phyloP scores from a whole-genome alignment of 2,797 vertebrate genomes.

The Phylloscopus collybita region DNA sequence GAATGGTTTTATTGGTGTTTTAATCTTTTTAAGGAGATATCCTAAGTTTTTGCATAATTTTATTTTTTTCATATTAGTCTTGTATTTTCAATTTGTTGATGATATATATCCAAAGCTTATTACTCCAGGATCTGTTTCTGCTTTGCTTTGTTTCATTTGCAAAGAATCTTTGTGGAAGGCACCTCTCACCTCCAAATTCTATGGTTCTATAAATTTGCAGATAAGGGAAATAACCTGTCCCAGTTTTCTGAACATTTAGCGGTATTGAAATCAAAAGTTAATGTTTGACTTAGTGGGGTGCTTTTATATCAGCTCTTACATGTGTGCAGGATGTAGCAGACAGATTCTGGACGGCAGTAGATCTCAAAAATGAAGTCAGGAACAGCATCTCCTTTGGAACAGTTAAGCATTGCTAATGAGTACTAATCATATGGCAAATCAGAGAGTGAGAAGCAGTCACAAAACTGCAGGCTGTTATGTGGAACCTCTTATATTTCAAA shows the following conservation, averaged over 20 bases:
- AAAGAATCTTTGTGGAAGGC: background rate
- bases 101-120: background rate
- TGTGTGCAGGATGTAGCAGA: background rate
- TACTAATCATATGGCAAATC: conserved; percentile 38
- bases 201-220: background rate
- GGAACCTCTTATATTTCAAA: conserved; percentile 37
- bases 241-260: background rate
- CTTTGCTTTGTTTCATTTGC: background rate
- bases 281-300: background rate
- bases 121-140: background rate
- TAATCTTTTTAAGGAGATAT: background rate
- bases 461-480: conserved; percentile 10
- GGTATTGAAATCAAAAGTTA: background rate
- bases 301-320: background rate
- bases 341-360: background rate
- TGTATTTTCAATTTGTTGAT: background rate
- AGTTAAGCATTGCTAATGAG: conserved; percentile 26
- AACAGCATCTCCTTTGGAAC: conserved; percentile 12
- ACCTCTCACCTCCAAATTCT: background rate
- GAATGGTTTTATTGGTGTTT: background rate
- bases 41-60: background rate
- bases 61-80: background rate
- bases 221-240: background rate
- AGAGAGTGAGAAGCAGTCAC: conserved; percentile 8
- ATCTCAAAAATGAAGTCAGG: background rate